These are phyloP conservation scores for Chymomyza amoena DNA, from an alignment of 2,888 invertebrate species.

Conservation along the genomic window DNA sequence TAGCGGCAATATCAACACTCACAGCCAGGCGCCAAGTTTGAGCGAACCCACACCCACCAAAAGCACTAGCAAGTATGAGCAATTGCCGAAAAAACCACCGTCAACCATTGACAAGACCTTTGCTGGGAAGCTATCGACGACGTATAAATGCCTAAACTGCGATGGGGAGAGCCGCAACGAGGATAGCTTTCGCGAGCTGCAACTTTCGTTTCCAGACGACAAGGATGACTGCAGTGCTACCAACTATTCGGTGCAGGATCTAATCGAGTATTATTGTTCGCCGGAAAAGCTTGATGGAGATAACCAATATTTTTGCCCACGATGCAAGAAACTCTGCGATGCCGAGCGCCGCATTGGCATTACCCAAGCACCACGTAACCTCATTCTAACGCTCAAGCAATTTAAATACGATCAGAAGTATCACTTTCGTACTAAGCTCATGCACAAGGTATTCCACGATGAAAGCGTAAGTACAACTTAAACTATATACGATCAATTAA, in stretches of 20 bases:
- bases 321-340: conserved; percentile 86
- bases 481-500: not conserved
- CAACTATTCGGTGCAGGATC: conserved; percentile 85
- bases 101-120: conserved; percentile 84
- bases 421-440: conserved; percentile 88
- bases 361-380: conserved; percentile 86
- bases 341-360: conserved; percentile 86
- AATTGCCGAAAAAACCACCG: conserved; percentile 30
- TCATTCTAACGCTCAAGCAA: conserved; percentile 89
- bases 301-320: conserved; percentile 89
- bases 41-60: conserved; percentile 16
- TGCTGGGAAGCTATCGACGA: conserved; percentile 87
- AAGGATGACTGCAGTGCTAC: conserved; percentile 75
- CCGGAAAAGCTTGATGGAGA: conserved; percentile 89
- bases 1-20: conserved; percentile 1
- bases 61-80: conserved; percentile 10
- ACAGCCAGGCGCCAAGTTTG: not conserved
- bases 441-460: conserved; percentile 84
- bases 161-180: conserved; percentile 85
- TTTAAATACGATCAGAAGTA: conserved; percentile 87
- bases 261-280: conserved; percentile 88
- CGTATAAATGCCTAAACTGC: conserved; percentile 87
- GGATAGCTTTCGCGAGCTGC: conserved; percentile 90
- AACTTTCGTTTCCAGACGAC: conserved; percentile 86
- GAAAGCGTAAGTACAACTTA: conserved; percentile 77